A percentile compares a stretch with the other conserved stretches of the same genome.
These are phyloP conservation scores for Plumapathes pennacea DNA, from an alignment of 92 coral and sea anemone genomes.

Conservation along the genomic window DNA sequence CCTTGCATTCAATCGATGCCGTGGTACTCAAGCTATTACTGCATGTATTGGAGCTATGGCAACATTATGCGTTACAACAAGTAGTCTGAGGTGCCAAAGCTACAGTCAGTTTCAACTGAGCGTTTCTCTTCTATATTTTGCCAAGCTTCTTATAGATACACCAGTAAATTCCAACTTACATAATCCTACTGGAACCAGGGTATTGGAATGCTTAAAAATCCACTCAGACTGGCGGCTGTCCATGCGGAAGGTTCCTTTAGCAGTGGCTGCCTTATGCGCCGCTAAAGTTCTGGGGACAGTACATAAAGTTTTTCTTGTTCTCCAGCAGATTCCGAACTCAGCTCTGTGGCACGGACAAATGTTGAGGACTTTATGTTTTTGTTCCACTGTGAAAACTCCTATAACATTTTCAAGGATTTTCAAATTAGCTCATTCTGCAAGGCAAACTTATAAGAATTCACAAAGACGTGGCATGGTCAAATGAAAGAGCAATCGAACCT, in stretches of 20 bases:
- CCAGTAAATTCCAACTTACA: too few relatives aligned
- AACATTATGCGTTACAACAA: too few relatives aligned
- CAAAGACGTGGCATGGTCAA: background rate
- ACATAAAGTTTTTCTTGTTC: slow-evolving; percentile 9
- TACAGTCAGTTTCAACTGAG: too few relatives aligned
- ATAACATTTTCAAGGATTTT: background rate
- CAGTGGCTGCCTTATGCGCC: slow-evolving; percentile 7
- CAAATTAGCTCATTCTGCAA: too few relatives aligned
- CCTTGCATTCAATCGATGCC: too few relatives aligned
- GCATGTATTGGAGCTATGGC: too few relatives aligned
- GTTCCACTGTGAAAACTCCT: slow-evolving; percentile 9
- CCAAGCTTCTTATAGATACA: too few relatives aligned
- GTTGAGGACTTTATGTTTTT: slow-evolving; percentile 2
- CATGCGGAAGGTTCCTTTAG: slow-evolving; percentile 27
- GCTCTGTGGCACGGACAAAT: slow-evolving; percentile 8
- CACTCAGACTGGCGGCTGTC: slow-evolving; percentile 20
- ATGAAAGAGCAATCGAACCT: too few relatives aligned
- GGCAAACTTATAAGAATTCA: background rate
- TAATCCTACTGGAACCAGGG: slow-evolving; percentile 28
- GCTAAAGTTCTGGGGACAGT: slow-evolving; percentile 1
- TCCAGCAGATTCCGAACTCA: slow-evolving; percentile 10
- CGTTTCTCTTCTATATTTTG: too few relatives aligned
- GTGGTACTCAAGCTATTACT: too few relatives aligned
- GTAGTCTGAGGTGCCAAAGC: too few relatives aligned
- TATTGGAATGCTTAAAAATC: slow-evolving; percentile 13